Conservation (phyloP, 1,140 invertebrate species). For the Chionoecetes opilio region DNA sequence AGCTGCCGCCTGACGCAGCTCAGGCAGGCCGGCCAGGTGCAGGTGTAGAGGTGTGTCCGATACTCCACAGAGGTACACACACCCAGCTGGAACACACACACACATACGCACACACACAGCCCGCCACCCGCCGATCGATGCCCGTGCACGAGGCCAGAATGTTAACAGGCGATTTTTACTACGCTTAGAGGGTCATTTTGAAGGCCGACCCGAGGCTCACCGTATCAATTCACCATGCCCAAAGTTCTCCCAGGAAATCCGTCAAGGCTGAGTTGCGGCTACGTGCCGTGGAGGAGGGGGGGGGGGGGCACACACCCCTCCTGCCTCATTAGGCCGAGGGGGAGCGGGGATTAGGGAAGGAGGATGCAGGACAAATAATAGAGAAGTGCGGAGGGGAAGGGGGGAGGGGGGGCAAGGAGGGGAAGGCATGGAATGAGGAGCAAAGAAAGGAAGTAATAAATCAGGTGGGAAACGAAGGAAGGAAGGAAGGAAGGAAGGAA, state of each 20-base stretch:
- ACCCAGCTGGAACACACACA: conserved; percentile 42
- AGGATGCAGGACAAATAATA: too few relatives aligned
- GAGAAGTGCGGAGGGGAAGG: neutral
- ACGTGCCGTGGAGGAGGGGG: neutral
- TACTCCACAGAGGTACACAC: conserved; percentile 5
- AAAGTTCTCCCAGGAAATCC: conserved; percentile 45
- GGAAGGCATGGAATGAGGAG: neutral
- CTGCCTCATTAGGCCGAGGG: neutral
- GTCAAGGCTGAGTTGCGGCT: neutral
- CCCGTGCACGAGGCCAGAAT: conserved; percentile 68
- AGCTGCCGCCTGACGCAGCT: neutral
- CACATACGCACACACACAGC: conserved; percentile 9
- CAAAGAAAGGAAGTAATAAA: conserved; percentile 10
- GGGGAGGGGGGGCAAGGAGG: neutral
- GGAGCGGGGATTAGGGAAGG: neutral
- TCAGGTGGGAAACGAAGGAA: neutral
- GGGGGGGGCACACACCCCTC: neutral
- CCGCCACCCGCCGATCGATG: conserved; percentile 66
- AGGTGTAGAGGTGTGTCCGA: neutral
- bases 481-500: conserved; percentile 4
- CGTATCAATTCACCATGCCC: neutral
- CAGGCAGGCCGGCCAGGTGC: neutral
- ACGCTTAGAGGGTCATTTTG: conserved; percentile 66
- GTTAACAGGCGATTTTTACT: conserved; percentile 72
- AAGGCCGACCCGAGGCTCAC: conserved; percentile 48